A percentile compares a stretch with the other conserved stretches of the same genome.
Conservation (phyloP, 2,888 invertebrate species). For the Eilema griseolum region DNA sequence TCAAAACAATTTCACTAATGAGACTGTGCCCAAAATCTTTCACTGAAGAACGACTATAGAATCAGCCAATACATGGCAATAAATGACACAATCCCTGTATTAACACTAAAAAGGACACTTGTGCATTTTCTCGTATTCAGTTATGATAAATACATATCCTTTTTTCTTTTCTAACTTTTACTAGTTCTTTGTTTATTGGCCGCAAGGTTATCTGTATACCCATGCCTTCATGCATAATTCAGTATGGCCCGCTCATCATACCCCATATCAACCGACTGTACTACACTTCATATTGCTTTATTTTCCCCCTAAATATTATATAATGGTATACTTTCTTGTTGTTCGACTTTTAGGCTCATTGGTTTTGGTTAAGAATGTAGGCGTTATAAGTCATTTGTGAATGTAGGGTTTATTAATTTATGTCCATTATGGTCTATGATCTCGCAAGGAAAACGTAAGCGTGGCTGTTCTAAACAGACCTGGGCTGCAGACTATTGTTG, state of each 20-base stretch:
- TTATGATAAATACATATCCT: slow-evolving; percentile 36
- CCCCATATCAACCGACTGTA: slow-evolving; percentile 57
- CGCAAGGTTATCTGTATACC: slow-evolving; percentile 47
- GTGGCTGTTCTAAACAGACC: no score
- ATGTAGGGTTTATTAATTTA: not conserved
- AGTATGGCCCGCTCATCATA: slow-evolving; percentile 63
- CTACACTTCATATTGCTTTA: slow-evolving; percentile 56
- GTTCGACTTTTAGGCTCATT: slow-evolving; percentile 25
- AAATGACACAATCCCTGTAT: not conserved
- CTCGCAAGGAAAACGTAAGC: no score
- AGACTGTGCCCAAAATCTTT: no score
- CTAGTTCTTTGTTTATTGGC: slow-evolving; percentile 50
- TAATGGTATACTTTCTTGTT: slow-evolving; percentile 40
- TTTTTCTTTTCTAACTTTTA: slow-evolving; percentile 44
- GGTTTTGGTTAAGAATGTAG: slow-evolving; percentile 10
- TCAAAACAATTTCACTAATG: no score
- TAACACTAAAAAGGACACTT: not conserved
- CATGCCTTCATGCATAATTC: slow-evolving; percentile 70
- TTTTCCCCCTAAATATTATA: slow-evolving; percentile 57
- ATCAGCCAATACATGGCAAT: no score
- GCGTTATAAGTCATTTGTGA: not conserved
- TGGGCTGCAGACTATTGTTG: no score
- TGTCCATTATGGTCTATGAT: no score
- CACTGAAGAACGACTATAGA: no score
- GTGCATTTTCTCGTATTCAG: not conserved